phyloP scores from a whole-genome alignment of 30 jellyfish, hydroid and myxozoan species.

The Hydra vulgaris region DNA sequence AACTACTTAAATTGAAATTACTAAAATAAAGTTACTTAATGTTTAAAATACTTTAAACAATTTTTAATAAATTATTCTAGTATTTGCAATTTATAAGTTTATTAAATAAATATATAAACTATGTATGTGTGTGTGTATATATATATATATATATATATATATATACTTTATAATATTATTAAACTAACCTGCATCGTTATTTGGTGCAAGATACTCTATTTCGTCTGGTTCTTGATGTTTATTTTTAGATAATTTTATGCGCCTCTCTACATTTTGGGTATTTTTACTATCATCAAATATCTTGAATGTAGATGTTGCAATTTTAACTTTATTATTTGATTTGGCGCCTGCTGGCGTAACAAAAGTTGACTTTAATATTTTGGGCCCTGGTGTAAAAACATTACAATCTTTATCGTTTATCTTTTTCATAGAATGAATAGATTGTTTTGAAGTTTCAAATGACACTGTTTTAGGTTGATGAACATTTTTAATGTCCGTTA shows the following conservation, averaged over 20 bases:
- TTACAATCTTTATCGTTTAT: background rate
- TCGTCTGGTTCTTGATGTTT: slow-evolving; percentile 8
- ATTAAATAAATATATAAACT: no score
- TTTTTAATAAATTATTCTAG: no score
- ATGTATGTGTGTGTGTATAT: no score
- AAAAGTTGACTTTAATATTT: background rate
- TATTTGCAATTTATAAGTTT: no score
- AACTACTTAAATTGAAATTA: no score
- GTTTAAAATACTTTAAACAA: no score
- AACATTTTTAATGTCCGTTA: slow-evolving; percentile 15
- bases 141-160: no score
- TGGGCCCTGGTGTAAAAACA: slow-evolving; percentile 3
- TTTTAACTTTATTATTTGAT: background rate
- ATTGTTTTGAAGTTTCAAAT: slow-evolving; percentile 14
- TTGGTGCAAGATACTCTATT: slow-evolving; percentile 23
- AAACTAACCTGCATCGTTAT: slow-evolving; percentile 10
- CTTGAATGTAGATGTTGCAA: slow-evolving; percentile 1
- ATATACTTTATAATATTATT: background rate
- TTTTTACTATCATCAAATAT: slow-evolving; percentile 1
- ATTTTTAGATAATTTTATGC: background rate
- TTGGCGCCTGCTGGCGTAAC: slow-evolving; percentile 11
- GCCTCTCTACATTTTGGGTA: no score
- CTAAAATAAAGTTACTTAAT: no score
- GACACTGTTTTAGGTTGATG: slow-evolving; percentile 23
- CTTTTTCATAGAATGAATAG: background rate